Conservation (phyloP, 1,140 invertebrate genomes). For the Penaeus chinensis region DNA sequence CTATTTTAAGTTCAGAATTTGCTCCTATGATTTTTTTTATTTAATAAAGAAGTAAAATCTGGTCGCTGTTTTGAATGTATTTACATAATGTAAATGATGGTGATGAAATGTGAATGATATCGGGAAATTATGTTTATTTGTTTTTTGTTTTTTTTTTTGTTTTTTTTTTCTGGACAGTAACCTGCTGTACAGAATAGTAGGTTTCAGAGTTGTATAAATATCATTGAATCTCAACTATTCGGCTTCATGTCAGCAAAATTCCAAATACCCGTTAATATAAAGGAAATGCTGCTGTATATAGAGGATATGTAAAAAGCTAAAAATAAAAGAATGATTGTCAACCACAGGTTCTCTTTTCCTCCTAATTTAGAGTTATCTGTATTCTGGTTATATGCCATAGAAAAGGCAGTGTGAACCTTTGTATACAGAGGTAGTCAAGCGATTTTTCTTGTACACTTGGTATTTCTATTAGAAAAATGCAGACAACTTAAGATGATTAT, state of each 20-base stretch:
- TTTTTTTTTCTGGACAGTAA: neutral
- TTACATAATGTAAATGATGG: conserved; percentile 33
- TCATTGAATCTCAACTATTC: conserved; percentile 40
- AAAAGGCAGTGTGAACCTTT: neutral
- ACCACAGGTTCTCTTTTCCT: neutral
- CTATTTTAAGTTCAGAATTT: conserved; percentile 54
- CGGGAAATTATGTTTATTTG: neutral
- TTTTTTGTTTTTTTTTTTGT: conserved; percentile 11
- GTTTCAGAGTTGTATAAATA: conserved; percentile 20
- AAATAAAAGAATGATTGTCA: conserved; percentile 45
- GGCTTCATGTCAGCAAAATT: conserved; percentile 19
- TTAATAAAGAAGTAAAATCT: conserved; percentile 39
- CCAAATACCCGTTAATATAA: conserved; percentile 31
- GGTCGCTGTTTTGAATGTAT: conserved; percentile 40
- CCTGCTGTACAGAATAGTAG: neutral
- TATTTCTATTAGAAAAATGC: no score
- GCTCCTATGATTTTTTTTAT: conserved; percentile 34
- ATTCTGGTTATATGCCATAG: neutral
- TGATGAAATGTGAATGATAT: neutral
- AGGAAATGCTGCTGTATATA: conserved; percentile 46
- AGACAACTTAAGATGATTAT: no score
- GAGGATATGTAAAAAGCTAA: conserved; percentile 48
- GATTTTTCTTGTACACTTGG: no score
- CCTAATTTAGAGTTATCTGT: neutral
- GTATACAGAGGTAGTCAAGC: no score